These are phyloP conservation scores for Hydraecia micacea DNA, from an alignment of 2,888 invertebrate genomes.

Conservation along the genomic window DNA sequence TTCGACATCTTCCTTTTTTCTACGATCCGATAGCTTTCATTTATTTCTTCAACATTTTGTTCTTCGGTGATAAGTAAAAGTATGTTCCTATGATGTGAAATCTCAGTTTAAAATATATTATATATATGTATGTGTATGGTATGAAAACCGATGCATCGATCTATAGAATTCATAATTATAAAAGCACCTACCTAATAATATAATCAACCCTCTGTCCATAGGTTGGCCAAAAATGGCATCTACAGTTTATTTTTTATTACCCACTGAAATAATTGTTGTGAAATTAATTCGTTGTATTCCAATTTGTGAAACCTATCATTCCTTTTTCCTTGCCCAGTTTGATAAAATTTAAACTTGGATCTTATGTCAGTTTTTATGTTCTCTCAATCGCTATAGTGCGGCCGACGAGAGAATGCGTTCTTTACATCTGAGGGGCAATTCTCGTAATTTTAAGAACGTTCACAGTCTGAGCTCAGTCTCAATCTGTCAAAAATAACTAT, in stretches of 20 bases:
- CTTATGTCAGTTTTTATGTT: background rate
- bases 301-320: constrained; percentile 1
- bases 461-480: too few species aligned
- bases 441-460: too few species aligned
- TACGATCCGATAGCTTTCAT: constrained; percentile 4
- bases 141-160: background rate
- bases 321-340: background rate
- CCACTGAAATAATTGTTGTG: background rate
- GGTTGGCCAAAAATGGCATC: background rate
- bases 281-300: constrained; percentile 1
- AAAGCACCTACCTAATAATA: background rate
- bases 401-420: too few species aligned
- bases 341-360: background rate
- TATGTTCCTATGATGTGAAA: constrained; percentile 32
- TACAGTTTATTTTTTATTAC: background rate
- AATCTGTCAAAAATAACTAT: too few species aligned
- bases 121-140: background rate
- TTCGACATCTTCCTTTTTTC: background rate
- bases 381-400: background rate
- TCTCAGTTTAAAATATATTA: background rate
- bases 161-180: constrained; percentile 2
- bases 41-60: constrained; percentile 5
- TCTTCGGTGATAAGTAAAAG: constrained; percentile 14
- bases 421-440: too few species aligned
- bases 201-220: background rate